These are phyloP conservation scores for Oenanthe melanoleuca DNA, from an alignment of 2,113 vertebrate genomes.

Conservation along the genomic window DNA sequence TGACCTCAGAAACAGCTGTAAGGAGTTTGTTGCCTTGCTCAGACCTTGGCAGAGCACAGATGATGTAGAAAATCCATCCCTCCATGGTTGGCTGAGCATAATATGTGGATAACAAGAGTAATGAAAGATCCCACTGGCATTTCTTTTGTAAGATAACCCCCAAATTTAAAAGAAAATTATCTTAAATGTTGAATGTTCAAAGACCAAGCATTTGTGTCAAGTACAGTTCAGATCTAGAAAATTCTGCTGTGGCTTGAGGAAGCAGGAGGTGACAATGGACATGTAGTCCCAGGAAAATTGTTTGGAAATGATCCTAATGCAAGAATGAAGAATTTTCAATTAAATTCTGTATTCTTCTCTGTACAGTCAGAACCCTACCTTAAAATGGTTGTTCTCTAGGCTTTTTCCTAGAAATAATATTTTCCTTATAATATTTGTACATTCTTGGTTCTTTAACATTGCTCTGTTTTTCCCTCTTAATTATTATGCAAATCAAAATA, in stretches of 20 bases:
- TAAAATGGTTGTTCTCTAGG: background rate
- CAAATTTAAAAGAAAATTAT: background rate
- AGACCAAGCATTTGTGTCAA: background rate
- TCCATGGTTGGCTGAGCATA: conserved; percentile 67
- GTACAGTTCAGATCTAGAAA: background rate
- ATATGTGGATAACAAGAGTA: conserved; percentile 23
- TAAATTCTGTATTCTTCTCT: background rate
- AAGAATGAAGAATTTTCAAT: background rate
- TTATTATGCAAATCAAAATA: background rate
- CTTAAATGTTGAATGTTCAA: background rate
- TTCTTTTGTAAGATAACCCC: background rate
- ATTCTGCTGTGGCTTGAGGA: background rate
- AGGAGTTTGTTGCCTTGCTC: conserved; percentile 64
- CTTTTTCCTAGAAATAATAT: background rate
- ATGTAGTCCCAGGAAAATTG: background rate
- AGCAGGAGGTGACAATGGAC: background rate
- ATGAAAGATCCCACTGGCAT: conserved; percentile 12
- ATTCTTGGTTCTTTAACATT: background rate
- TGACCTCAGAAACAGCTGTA: conserved; percentile 39
- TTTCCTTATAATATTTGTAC: background rate
- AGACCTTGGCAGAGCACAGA: conserved; percentile 58
- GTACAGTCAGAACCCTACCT: background rate
- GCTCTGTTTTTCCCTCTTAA: background rate
- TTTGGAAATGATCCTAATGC: background rate
- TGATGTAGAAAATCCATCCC: conserved; percentile 70